A percentile compares a stretch with the other conserved stretches of the same genome.
phyloP scores from a whole-genome alignment of 2,113 vertebrate genomes.

The Aegithalos caudatus region DNA sequence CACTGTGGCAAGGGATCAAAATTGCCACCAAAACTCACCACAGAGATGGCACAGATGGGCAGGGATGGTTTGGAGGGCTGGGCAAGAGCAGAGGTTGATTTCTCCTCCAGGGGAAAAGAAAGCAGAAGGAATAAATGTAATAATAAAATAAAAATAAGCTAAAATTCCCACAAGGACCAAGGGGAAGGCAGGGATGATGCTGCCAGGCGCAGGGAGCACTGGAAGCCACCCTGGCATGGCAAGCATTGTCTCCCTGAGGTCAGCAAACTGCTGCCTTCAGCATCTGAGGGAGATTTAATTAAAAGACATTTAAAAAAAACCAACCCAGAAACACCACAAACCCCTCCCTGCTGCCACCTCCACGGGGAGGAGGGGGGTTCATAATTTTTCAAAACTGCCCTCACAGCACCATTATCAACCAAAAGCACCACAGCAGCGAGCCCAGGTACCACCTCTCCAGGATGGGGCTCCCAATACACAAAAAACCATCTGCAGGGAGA shows the following conservation, averaged over 20 bases:
- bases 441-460: background rate
- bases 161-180: background rate
- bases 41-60: accelerated
- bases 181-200: background rate
- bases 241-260: background rate
- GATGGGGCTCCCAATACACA: accelerated
- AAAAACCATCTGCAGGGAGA: background rate
- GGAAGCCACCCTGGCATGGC: background rate
- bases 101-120: background rate
- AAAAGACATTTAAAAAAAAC: background rate
- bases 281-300: background rate
- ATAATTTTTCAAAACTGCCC: background rate
- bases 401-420: accelerated
- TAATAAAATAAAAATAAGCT: background rate
- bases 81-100: background rate
- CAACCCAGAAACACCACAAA: background rate
- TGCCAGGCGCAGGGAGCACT: background rate
- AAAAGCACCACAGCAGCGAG: background rate
- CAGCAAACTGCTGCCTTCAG: background rate
- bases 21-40: background rate
- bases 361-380: accelerated
- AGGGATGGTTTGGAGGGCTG: background rate
- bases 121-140: background rate
- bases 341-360: background rate
- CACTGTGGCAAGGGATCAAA: accelerated